Base-by-base conservation (phyloP, 1,140 invertebrate species). In the Cataglyphis hispanica region DNA sequence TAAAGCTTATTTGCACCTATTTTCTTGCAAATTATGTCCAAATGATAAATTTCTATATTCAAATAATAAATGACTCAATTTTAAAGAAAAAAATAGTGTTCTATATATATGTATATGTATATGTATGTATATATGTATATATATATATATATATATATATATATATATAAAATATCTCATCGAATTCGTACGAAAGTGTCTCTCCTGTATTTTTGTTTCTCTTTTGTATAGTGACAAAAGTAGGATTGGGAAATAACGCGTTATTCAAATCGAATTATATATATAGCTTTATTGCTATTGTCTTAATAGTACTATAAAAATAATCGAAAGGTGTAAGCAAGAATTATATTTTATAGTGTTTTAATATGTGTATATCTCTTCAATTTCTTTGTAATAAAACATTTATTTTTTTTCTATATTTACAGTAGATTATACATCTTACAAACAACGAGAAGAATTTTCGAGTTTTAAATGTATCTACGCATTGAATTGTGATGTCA, bases 381-480 rank as follows among this genome's bases (percentile, higher is more conserved):
- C 13, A 67, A 37, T 83, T 58, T 56, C 11, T 72, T 40, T 67
- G 7, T 76, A 40, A 75, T 67, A 34, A 43, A 53, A 50, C 4
- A 53, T 19, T 66, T 85, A 13, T 66, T 56, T 85, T 86, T 84
- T 86, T 84, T 67, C 16, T 27, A 27, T 87, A 60, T 81, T 69
- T 75, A 86, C 25, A 88, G 22, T 50, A 74, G 37, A 77, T 74
- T 43, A 60, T 58, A 40, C 16, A 8, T 67, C 53, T 37, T 13
- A n/a, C 2, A 37, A 13, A 25, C 22, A 4, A 34, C n/a, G n/a
- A 78, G 1, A 64, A 22, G 13, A n/a, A 60, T 25, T 43, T 11
- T 64, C n/a, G 31, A 60, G 16, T 37, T 40, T 75, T 61, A 10
- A 11, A 43, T 19, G 8, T 76, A 50, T 1, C 1, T 81, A 81